These are phyloP conservation scores for Drosophila robusta DNA, from an alignment of 2,888 invertebrate genomes.

Conservation along the genomic window DNA sequence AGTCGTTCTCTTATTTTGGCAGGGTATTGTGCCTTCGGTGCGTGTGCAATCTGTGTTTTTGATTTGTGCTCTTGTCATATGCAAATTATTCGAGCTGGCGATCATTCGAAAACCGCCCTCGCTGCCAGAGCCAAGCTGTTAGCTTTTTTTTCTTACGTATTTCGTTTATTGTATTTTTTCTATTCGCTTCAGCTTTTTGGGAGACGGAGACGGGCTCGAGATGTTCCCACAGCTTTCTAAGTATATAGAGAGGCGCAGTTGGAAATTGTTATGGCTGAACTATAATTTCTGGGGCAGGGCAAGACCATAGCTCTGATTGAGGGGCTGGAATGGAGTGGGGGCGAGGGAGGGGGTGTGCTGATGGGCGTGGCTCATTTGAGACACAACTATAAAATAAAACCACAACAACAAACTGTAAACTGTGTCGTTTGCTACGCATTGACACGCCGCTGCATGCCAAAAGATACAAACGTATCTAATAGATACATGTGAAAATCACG, in stretches of 20 bases:
- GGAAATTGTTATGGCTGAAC: slow-evolving; percentile 57
- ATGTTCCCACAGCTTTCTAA: slow-evolving; percentile 63
- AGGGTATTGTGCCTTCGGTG: slow-evolving; percentile 10
- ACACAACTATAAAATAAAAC: slow-evolving; percentile 3
- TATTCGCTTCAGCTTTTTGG: slow-evolving; percentile 6
- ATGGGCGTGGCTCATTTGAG: slow-evolving; percentile 8
- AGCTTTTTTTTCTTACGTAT: slow-evolving; percentile 40
- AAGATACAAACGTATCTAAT: slow-evolving; percentile 78
- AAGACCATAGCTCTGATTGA: slow-evolving; percentile 13
- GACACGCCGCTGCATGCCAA: slow-evolving; percentile 60
- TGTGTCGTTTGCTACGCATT: slow-evolving; percentile 79
- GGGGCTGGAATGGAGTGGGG: neutral
- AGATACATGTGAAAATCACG: slow-evolving; percentile 83
- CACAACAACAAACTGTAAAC: slow-evolving; percentile 57
- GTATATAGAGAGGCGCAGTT: slow-evolving; percentile 46
- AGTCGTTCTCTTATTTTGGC: neutral
- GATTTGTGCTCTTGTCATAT: slow-evolving; percentile 36
- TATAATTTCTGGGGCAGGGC: slow-evolving; percentile 60
- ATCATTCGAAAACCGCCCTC: slow-evolving; percentile 46
- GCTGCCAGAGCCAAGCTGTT: slow-evolving; percentile 57
- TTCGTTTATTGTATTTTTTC: slow-evolving; percentile 5
- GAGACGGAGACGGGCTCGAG: slow-evolving; percentile 3
- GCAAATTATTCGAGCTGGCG: slow-evolving; percentile 41
- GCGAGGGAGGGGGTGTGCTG: neutral
- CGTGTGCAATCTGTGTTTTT: neutral